Conservation (phyloP, 2,113 vertebrate genomes). For the Phoxinus phoxinus region DNA sequence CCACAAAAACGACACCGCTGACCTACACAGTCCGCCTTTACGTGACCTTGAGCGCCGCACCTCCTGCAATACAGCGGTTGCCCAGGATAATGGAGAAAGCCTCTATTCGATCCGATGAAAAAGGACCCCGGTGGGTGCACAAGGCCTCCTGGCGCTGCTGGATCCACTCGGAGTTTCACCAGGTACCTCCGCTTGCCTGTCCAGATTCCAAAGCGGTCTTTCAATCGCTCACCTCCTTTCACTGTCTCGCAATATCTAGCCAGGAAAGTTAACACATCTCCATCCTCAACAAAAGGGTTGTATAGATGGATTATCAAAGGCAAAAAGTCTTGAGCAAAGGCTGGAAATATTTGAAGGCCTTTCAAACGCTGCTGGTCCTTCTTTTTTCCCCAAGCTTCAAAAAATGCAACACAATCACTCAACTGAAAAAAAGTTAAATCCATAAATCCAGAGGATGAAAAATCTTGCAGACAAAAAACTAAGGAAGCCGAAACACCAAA, state of each 20-base stretch:
- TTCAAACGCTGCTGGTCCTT: background rate
- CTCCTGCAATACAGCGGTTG: background rate
- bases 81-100: background rate
- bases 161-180: no score
- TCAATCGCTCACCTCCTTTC: background rate
- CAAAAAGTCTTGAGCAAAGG: background rate
- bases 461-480: no score
- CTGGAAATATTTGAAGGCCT: background rate
- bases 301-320: no score
- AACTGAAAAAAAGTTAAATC: background rate
- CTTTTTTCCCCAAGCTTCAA: background rate
- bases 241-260: background rate
- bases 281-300: background rate
- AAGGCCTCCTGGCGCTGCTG: no score
- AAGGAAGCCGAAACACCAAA: background rate
- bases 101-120: background rate
- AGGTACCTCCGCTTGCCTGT: background rate
- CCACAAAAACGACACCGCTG: background rate
- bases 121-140: no score
- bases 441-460: background rate
- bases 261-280: background rate
- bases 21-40: background rate
- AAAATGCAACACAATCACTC: background rate
- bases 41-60: background rate
- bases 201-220: slow-evolving; percentile 5